A percentile compares a stretch with the other conserved stretches of the same genome.
Conservation (phyloP, 2,797 vertebrate species). For the Picus viridis region DNA sequence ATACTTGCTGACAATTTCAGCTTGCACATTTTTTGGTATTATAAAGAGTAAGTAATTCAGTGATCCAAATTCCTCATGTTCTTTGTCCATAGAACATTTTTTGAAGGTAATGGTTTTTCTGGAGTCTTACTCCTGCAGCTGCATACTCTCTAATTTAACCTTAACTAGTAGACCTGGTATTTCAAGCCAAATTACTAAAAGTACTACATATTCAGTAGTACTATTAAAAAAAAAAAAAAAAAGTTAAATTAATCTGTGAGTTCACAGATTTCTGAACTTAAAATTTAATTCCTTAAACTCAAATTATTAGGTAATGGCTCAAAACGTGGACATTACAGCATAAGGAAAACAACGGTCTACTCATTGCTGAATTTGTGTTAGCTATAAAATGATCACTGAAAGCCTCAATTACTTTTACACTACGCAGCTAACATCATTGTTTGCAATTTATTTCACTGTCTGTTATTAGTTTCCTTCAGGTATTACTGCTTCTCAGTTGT, state of each 20-base stretch:
- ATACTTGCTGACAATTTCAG: neutral
- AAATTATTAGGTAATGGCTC: neutral
- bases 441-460: neutral
- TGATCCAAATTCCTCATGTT: neutral
- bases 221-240: neutral
- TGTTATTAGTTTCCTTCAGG: constrained; percentile 3
- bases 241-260: neutral
- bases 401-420: neutral
- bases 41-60: neutral
- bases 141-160: neutral
- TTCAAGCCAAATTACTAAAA: neutral
- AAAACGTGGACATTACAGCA: neutral
- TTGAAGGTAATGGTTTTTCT: neutral
- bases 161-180: neutral
- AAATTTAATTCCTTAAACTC: neutral
- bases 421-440: neutral
- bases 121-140: neutral
- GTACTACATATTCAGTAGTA: neutral
- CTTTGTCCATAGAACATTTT: neutral
- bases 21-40: neutral
- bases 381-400: neutral
- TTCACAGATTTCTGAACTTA: neutral
- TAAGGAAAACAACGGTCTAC: neutral
- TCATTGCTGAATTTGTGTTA: neutral
- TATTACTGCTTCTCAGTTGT: neutral